A percentile compares a stretch with the other conserved stretches of the same genome.
Conservation (phyloP, 2,888 invertebrate species). For the Orgyia antiqua region DNA sequence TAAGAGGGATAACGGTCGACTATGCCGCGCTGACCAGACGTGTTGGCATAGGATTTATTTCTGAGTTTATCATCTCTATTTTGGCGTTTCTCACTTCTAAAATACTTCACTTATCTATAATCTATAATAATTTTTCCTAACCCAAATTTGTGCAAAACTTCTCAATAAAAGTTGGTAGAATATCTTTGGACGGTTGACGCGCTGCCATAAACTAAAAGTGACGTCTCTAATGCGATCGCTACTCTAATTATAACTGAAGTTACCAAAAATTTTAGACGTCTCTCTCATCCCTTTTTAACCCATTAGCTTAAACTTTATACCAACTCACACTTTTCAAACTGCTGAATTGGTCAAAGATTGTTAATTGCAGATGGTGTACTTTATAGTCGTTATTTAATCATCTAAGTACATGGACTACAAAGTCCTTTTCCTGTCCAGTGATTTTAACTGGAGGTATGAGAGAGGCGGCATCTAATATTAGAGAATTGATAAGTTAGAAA, state of each 20-base stretch:
- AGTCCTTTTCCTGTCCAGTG: too few relatives aligned
- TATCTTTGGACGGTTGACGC: slow-evolving; percentile 20
- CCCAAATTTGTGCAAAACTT: slow-evolving; percentile 22
- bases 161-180: slow-evolving; percentile 40
- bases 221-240: slow-evolving; percentile 67
- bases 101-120: too few relatives aligned
- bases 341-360: slow-evolving; percentile 31
- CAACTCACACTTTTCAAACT: slow-evolving; percentile 58
- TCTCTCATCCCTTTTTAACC: slow-evolving; percentile 54
- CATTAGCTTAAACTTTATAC: slow-evolving; percentile 57
- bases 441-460: too few relatives aligned
- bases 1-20: too few relatives aligned
- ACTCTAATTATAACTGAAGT: slow-evolving; percentile 69
- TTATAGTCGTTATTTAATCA: not conserved
- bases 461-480: too few relatives aligned
- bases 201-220: slow-evolving; percentile 66
- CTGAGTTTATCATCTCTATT: too few relatives aligned
- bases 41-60: too few relatives aligned
- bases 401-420: too few relatives aligned
- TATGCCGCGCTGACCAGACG: too few relatives aligned
- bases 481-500: too few relatives aligned
- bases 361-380: slow-evolving; percentile 1
- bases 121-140: too few relatives aligned
- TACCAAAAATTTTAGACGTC: slow-evolving; percentile 57
- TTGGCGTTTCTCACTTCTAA: too few relatives aligned